Conservation (phyloP, 2,113 vertebrate genomes). For the Poeciliopsis turrubarensis region DNA sequence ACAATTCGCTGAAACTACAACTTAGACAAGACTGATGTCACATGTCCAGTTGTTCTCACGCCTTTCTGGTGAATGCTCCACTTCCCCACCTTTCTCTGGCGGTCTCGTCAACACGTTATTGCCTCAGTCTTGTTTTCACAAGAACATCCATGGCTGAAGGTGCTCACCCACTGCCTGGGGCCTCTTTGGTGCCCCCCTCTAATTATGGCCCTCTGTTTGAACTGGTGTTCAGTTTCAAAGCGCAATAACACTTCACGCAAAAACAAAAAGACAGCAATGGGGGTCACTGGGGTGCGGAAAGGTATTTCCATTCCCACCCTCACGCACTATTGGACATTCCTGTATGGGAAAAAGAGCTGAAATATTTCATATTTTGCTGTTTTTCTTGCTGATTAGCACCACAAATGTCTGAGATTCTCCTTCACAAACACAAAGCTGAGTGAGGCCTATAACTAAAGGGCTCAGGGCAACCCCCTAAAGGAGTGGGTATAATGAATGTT, state of each 20-base stretch:
- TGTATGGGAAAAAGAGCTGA: conserved; percentile 17
- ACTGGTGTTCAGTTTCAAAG: conserved; percentile 76
- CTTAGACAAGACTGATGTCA: conserved; percentile 9
- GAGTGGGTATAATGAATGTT: conserved; percentile 65
- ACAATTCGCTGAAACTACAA: conserved; percentile 15
- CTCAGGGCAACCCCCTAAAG: conserved; percentile 40
- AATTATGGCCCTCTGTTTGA: conserved; percentile 67
- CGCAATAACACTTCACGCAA: conserved; percentile 64
- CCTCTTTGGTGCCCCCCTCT: conserved; percentile 30
- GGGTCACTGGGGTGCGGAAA: conserved; percentile 22
- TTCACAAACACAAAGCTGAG: conserved; percentile 44
- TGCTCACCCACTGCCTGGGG: conserved; percentile 21
- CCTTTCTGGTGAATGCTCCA: conserved; percentile 67
- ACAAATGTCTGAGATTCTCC: conserved; percentile 41
- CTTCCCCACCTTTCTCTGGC: conserved; percentile 55
- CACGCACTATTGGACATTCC: conserved; percentile 5
- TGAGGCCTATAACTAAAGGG: conserved; percentile 46
- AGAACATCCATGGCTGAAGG: conserved; percentile 47
- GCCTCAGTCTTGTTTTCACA: conserved; percentile 65
- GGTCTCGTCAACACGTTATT: conserved; percentile 57
- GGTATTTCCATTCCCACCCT: neutral
- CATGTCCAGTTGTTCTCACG: conserved; percentile 52
- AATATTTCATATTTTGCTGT: conserved; percentile 42
- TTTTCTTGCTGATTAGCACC: conserved; percentile 53
- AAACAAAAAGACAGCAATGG: conserved; percentile 62